Base-by-base conservation (phyloP, 2,797 vertebrate genomes). In the Parauchenoglanis ngamensis region DNA sequence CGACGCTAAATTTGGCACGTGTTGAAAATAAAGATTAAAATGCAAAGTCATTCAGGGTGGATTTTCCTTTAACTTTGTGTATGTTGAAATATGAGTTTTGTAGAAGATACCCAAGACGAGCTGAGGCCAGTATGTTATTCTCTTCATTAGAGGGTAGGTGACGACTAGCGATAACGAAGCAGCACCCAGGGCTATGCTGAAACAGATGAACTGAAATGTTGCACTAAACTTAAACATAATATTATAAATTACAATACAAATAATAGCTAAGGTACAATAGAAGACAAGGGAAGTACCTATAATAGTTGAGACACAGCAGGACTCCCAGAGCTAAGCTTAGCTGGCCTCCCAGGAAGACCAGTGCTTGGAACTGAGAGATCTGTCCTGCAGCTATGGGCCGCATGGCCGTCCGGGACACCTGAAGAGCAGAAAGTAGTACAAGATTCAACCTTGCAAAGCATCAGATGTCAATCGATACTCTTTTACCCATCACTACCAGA, bases 61-160 rank as follows among this genome's bases (percentile, higher is more conserved):
- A 61, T 61, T 44, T 80, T 61, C 25, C 11, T 65, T 54, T 10
- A 63, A 54, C 8, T 23, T 56, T 10, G 12, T 35, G 17, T 65
- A 49, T 28, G 31, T 12, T 25, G 17, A 49, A 35, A 70, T 28
- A 15, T 46, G 35, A 46, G 17, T 23, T 68, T 82, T 75, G 68
- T 57, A 57, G 23, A 17, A 2, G 93, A 92, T 92, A 99, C 98
- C 98, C 90, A 99, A 91, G 80, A 96, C 94, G 28, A 99, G 88
- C 91, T 99, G 98, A 83, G 98, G 98, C 98, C 98, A 99, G 40
- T 98, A 98, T 0, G 98, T 99, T 93, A 99, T 93, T 94, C 98
- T 98, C 94, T 99, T 99, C 98, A 98, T 98, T 87, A 99, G 93
- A 0, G 97, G 98, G 86, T 99, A 99, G 84, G 94, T 97, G 91